Conservation (phyloP, 2,888 invertebrate genomes). For the Drosophila koepferae region DNA sequence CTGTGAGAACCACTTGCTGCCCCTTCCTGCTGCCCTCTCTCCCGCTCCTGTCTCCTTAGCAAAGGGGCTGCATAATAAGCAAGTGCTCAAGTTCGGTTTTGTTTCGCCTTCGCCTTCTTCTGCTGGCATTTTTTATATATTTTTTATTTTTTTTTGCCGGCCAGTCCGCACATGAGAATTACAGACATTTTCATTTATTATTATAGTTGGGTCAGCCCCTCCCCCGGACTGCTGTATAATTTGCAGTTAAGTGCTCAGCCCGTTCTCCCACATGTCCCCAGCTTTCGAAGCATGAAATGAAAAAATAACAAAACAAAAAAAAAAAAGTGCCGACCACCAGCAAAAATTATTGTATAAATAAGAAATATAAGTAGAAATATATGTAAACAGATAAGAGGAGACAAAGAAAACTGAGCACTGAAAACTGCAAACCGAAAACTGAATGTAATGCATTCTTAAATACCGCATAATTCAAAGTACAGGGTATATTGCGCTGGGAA, state of each 20-base stretch:
- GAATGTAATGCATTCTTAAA: slow-evolving; percentile 45
- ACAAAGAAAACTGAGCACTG: slow-evolving; percentile 42
- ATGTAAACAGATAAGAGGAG: slow-evolving; percentile 48
- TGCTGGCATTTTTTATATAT: slow-evolving; percentile 20
- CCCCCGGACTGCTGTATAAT: slow-evolving; percentile 54
- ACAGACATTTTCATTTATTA: slow-evolving; percentile 78
- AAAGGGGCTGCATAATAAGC: slow-evolving; percentile 77
- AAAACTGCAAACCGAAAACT: slow-evolving; percentile 18
- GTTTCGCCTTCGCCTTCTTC: slow-evolving; percentile 5
- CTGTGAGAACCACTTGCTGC: slow-evolving; percentile 51
- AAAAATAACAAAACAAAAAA: slow-evolving; percentile 13
- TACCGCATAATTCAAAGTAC: slow-evolving; percentile 2
- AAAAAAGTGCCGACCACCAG: slow-evolving; percentile 58
- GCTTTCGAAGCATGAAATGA: slow-evolving; percentile 47
- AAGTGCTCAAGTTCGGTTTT: slow-evolving; percentile 51
- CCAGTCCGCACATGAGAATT: slow-evolving; percentile 69
- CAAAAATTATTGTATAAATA: slow-evolving; percentile 48
- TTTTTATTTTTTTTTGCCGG: slow-evolving; percentile 11
- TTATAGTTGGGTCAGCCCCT: slow-evolving; percentile 55
- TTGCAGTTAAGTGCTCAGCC: slow-evolving; percentile 60
- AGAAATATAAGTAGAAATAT: slow-evolving; percentile 23
- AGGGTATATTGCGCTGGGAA: slow-evolving; percentile 31
- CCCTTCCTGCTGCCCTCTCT: slow-evolving; percentile 1
- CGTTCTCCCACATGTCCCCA: slow-evolving; percentile 62
- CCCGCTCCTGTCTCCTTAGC: slow-evolving; percentile 14